A percentile compares a stretch with the other conserved stretches of the same genome.
phyloP scores from a whole-genome alignment of 2,113 vertebrate genomes.

The Taxidea taxus region DNA sequence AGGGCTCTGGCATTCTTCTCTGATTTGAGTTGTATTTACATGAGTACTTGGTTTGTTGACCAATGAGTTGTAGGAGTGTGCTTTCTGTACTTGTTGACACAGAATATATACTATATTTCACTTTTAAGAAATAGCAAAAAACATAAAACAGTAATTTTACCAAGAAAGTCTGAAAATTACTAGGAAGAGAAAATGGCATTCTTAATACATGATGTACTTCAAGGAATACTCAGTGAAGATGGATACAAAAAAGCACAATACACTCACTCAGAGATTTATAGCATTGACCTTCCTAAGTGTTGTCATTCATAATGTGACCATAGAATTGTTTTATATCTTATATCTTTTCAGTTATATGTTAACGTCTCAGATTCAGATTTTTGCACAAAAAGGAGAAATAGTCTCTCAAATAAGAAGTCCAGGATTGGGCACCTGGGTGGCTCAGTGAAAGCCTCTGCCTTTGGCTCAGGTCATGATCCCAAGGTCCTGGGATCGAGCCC shows the following conservation, averaged over 20 bases:
- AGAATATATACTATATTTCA: not conserved
- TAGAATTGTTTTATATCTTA: not conserved
- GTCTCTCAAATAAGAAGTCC: not conserved
- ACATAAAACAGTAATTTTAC: not conserved
- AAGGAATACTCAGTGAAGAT: not conserved
- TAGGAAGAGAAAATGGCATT: not conserved
- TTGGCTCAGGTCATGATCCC: too few relatives aligned
- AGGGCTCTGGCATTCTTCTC: not conserved
- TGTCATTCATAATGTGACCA: not conserved
- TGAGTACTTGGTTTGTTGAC: not conserved
- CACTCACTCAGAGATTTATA: not conserved
- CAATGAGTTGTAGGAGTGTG: not conserved
- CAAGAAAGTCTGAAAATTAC: not conserved
- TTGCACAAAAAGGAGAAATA: not conserved
- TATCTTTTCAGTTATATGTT: not conserved
- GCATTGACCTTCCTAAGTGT: not conserved
- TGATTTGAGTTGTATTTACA: too few relatives aligned
- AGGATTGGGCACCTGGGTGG: not conserved
- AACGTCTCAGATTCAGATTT: not conserved
- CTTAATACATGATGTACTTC: not conserved
- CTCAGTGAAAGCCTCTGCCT: too few relatives aligned
- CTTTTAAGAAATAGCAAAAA: not conserved
- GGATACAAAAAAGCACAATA: not conserved
- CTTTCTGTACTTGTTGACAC: not conserved
- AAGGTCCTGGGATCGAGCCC: too few relatives aligned